A percentile compares a stretch with the other conserved stretches of the same genome.
Conservation (phyloP, 2,797 vertebrate species). For the Coranthus polyacanthus region DNA sequence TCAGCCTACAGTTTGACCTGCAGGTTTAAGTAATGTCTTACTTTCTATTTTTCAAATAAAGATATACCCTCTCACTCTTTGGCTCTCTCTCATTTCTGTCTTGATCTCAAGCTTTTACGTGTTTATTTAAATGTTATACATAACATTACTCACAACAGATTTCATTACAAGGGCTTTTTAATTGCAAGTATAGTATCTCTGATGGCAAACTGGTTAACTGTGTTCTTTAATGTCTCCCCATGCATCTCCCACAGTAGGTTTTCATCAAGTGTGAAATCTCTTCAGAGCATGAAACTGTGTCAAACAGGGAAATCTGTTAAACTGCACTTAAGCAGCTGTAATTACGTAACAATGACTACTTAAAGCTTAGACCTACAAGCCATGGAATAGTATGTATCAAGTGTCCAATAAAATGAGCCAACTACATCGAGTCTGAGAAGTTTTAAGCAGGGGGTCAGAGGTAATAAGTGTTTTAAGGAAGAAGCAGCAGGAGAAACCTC, state of each 20-base stretch:
- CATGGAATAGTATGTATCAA: slow-evolving; percentile 32
- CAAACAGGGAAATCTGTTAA: slow-evolving; percentile 30
- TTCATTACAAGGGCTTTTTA: too few species aligned
- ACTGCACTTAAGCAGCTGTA: slow-evolving; percentile 23
- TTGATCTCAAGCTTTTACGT: not conserved
- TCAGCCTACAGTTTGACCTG: slow-evolving; percentile 37
- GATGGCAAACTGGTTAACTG: slow-evolving; percentile 2
- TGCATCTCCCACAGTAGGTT: not conserved
- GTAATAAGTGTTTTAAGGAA: slow-evolving; percentile 10
- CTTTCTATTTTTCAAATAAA: slow-evolving; percentile 15
- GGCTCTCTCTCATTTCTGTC: not conserved
- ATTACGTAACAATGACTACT: slow-evolving; percentile 14
- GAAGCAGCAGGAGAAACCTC: slow-evolving; percentile 8
- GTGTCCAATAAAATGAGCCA: slow-evolving; percentile 30
- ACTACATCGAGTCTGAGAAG: slow-evolving; percentile 27
- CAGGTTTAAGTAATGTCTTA: slow-evolving; percentile 49
- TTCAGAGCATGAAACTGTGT: slow-evolving; percentile 38
- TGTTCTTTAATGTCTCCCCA: slow-evolving; percentile 11
- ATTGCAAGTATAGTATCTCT: too few species aligned
- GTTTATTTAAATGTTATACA: too few species aligned
- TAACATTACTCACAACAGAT: not conserved
- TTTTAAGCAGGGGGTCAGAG: slow-evolving; percentile 17
- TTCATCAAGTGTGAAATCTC: slow-evolving; percentile 45
- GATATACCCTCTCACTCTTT: too few species aligned
- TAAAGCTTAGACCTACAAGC: slow-evolving; percentile 19